These are phyloP conservation scores for Erpobdella octoculata DNA, from an alignment of 2,888 invertebrate genomes.

Conservation along the genomic window DNA sequence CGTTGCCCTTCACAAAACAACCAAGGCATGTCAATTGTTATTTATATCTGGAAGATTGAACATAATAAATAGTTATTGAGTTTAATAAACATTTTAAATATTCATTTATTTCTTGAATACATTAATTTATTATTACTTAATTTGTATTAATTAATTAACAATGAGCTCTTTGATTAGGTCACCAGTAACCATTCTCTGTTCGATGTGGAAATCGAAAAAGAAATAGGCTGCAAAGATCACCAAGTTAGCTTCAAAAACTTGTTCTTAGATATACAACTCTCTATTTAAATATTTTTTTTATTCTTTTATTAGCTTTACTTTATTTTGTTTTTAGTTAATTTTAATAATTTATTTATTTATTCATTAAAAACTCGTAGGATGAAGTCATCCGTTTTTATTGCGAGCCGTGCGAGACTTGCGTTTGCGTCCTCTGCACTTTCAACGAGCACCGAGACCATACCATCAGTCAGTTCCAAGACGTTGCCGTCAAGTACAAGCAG, in stretches of 20 bases:
- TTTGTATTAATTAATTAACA: background rate
- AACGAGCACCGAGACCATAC: constrained; percentile 45
- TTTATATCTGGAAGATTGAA: too few species aligned
- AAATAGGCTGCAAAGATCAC: constrained; percentile 52
- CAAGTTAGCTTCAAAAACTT: constrained; percentile 50
- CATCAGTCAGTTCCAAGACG: constrained; percentile 40
- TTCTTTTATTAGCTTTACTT: too few species aligned
- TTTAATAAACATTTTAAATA: background rate
- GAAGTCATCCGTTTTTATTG: constrained; percentile 49
- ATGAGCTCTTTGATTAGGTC: constrained; percentile 36
- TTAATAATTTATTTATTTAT: background rate
- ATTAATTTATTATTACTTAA: background rate
- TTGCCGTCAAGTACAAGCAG: constrained; percentile 50
- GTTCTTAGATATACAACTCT: background rate
- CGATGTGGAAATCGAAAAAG: constrained; percentile 53
- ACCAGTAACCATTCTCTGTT: constrained; percentile 51
- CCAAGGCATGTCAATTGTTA: constrained; percentile 39
- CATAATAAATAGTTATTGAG: background rate
- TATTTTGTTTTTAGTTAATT: background rate
- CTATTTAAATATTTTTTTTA: too few species aligned
- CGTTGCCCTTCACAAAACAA: constrained; percentile 49
- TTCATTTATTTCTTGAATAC: background rate
- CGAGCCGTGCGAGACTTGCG: constrained; percentile 51
- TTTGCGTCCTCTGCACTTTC: constrained; percentile 53
- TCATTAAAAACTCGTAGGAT: constrained; percentile 42